Conservation (phyloP, 2,797 vertebrate species). For the Sylvilagus floridanus region DNA sequence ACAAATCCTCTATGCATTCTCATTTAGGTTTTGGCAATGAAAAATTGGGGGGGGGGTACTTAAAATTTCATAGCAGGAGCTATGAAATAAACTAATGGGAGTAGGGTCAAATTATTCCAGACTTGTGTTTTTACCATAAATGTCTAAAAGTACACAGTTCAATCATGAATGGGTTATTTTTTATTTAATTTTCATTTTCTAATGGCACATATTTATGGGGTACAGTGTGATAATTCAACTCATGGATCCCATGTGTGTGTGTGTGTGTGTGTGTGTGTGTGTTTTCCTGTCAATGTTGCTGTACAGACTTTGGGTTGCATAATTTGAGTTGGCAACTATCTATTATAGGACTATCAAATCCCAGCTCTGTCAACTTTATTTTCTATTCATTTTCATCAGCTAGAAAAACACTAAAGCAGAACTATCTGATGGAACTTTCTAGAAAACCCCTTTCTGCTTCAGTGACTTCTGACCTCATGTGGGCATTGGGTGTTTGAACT, state of each 20-base stretch:
- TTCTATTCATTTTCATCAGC: background rate
- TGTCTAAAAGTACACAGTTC: background rate
- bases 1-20: background rate
- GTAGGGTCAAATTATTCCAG: background rate
- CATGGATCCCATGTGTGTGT: too few species aligned
- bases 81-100: background rate
- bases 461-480: background rate
- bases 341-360: background rate
- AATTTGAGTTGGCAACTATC: conserved; percentile 22
- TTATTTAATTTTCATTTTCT: background rate
- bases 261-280: too few species aligned
- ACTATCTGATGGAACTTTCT: background rate
- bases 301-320: background rate
- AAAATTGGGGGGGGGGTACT: background rate
- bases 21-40: background rate
- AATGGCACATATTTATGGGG: too few species aligned
- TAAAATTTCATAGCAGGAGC: conserved; percentile 14
- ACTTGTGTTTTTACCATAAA: background rate
- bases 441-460: background rate
- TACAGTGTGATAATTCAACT: too few species aligned
- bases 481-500: background rate
- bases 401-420: background rate
- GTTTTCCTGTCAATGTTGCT: background rate
- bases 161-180: conserved; percentile 3
- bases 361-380: background rate